Evolutionary conservation across 2,888 invertebrate species (phyloP), one percentile per base, ranked within the genome.

Genomic region (Hypselothyrea guttata): DNA sequence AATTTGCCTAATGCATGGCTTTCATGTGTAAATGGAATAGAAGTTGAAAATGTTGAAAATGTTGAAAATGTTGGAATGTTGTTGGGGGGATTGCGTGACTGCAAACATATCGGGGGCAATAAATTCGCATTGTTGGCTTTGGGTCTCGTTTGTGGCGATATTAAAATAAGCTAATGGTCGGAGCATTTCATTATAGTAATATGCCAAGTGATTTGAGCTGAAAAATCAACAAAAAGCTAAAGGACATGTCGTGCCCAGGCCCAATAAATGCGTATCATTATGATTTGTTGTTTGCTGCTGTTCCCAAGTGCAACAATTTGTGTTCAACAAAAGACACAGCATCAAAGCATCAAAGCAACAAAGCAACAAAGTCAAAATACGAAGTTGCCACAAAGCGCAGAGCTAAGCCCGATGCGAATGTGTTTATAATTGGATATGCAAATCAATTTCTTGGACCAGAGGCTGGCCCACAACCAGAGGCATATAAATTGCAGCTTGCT

Each of bases 381-480:
- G 34, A 11, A n/a, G n/a, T n/a, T n/a, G n/a, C n/a, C 11, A 34
- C 18, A 28, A 8, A 28, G 8, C 1, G 8, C 28, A 28, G 28
- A 7, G 9, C 7, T 8, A 28, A 11, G 56, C 13, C 33, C 31
- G 28, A 49, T 48, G 49, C 56, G 71, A 77, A 86, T 84, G 78
- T 74, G 76, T 70, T 86, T 86, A 84, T 86, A 86, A 84, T 86
- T 85, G 86, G 79, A 82, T 86, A 86, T 86, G 86, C 87, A 85
- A 85, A 85, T 85, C 84, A 86, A 84, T 84, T 83, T 70, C 12
- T 41, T 42, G 33, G 7, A 18, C 34, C 38, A 30, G n/a, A 40
- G 12, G 16, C 37, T 30, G 31, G 37, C n/a, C 28, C 8, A 37
- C 8, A 4, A 8, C 15, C 15, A 35, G 38, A 16, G n/a, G 11